Evolutionary conservation across 2,113 vertebrate species (phyloP).

Genomic region (Pangasianodon gigas): DNA sequence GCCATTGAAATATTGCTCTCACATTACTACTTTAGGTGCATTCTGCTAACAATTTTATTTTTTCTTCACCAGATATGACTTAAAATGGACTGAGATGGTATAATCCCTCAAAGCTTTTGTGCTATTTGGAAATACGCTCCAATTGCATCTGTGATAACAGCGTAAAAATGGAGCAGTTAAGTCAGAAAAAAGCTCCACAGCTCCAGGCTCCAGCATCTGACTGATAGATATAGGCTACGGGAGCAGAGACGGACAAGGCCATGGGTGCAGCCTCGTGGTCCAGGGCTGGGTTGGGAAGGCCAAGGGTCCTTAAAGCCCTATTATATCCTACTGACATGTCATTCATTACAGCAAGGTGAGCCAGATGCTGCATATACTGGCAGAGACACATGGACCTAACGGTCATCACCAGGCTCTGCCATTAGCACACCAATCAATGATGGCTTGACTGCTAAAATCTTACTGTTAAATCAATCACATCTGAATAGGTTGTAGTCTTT

Average conservation of each 20-base stretch:
- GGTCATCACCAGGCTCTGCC: not conserved
- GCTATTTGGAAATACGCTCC: slow-evolving; percentile 7
- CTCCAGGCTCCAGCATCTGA: slow-evolving; percentile 13
- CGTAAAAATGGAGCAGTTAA: slow-evolving; percentile 36
- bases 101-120: slow-evolving; percentile 28
- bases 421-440: slow-evolving; percentile 12
- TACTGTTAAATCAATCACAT: not conserved
- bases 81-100: not conserved
- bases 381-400: slow-evolving; percentile 2
- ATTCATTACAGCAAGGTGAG: slow-evolving; percentile 37
- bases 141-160: slow-evolving; percentile 10
- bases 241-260: not conserved
- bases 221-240: slow-evolving; percentile 40
- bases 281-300: slow-evolving; percentile 32
- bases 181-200: slow-evolving; percentile 6
- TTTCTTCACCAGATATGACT: not conserved
- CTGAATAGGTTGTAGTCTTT: not conserved
- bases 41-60: not conserved
- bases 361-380: slow-evolving; percentile 1
- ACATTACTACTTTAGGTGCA: not conserved
- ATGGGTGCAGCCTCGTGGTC: slow-evolving; percentile 24
- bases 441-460: not conserved
- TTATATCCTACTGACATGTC: slow-evolving; percentile 38
- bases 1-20: not conserved
- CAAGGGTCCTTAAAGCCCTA: slow-evolving; percentile 23